Percentiles rank a stretch among this genome's conserved stretches.
These are phyloP conservation scores for Nasonovia ribisnigri DNA, from an alignment of 2,888 invertebrate genomes.

Conservation along the genomic window DNA sequence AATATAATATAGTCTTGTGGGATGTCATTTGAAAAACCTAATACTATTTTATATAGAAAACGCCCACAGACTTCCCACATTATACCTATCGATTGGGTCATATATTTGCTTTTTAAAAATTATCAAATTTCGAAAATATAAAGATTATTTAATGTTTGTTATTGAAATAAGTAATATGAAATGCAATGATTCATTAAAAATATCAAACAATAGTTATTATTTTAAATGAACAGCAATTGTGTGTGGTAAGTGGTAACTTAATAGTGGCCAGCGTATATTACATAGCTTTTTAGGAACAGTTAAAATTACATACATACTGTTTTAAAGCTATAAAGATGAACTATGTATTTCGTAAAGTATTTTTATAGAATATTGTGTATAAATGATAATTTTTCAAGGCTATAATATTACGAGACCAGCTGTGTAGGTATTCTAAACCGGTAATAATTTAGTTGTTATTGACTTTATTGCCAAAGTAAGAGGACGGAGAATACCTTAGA, in stretches of 20 bases:
- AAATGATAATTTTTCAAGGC: constrained; percentile 33
- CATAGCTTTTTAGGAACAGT: neutral
- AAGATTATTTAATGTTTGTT: neutral
- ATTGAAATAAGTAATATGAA: neutral
- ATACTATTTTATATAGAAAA: constrained; percentile 5
- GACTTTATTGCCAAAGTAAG: constrained; percentile 21
- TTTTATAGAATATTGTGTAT: constrained; percentile 6
- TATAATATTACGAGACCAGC: neutral
- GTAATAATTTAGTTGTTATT: constrained; percentile 45
- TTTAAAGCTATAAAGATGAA: neutral
- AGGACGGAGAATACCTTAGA: neutral
- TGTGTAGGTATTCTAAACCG: constrained; percentile 26
- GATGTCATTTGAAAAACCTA: constrained; percentile 15
- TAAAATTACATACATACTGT: neutral
- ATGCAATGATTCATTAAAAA: neutral
- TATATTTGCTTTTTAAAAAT: neutral
- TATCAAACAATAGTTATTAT: neutral
- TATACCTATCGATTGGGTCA: neutral
- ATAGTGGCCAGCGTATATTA: neutral
- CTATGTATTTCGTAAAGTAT: neutral
- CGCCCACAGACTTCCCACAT: neutral
- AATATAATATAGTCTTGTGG: constrained; percentile 19
- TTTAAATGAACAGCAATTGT: neutral
- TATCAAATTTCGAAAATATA: neutral
- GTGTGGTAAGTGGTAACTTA: neutral